Base-by-base conservation (phyloP, 2,888 invertebrate species). In the Heterodera filipjevi region DNA sequence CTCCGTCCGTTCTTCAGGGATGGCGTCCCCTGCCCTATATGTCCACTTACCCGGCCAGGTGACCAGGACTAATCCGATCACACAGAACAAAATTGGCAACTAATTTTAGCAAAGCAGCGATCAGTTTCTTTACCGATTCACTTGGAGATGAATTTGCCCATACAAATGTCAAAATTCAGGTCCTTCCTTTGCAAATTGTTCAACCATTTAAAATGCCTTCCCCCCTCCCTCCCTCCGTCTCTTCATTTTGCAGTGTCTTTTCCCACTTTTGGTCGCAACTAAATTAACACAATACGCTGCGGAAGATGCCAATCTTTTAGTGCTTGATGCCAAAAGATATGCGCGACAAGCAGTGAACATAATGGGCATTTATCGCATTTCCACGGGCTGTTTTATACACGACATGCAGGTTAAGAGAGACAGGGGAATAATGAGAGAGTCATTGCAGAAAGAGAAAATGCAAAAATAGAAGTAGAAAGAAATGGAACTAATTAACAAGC, bases 11-110 rank as follows among this genome's bases (percentile, higher is more conserved):
- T 46, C 22, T 73, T 76, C 74, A 87, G 87, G 86, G 87, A 19
- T 88, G 88, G 88, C 78, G 88, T 22, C 88, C 88, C 32, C 81
- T 89, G 35, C 88, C 88, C 44, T 88, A 88, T 79, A 80, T 88
- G 79, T 87, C 86, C 33, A 85, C 86, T 14, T 88, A 88, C 71
- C 88, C 88, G 22, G 87, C 87, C 0, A 85, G 75, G 75, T 59
- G 59, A 59, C n/a, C 46, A 30, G 2, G 16, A n/a, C 12, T 10
- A 39, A 39, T 39, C 39, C 39, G n/a, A 27, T 70, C 44, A 39
- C 6, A 39, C 16, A 68, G 22, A 22, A 5, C 35, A 33, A 30
- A n/a, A n/a, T n/a, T 71, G 39, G 39, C 39, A 39, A 39, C 6
- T 2, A 6, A 6, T 39, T 39, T 39, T 12, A 75, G 84, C 73